A percentile compares a stretch with the other conserved stretches of the same genome.
phyloP scores from a whole-genome alignment of 1,140 invertebrate genomes.

The Maniola jurtina region DNA sequence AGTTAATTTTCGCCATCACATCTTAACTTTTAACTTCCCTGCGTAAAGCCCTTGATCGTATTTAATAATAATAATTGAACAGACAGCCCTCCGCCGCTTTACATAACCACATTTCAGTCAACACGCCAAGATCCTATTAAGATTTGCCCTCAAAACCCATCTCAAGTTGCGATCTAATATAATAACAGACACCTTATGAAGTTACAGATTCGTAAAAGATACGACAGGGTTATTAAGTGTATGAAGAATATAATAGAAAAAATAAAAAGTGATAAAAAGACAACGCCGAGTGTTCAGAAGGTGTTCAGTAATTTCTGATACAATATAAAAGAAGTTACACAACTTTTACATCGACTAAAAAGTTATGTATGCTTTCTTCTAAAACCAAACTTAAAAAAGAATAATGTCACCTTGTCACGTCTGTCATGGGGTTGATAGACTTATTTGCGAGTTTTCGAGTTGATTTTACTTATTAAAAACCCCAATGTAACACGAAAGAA shows the following conservation, averaged over 20 bases:
- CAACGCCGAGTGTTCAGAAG: no score
- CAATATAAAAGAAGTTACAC: no score
- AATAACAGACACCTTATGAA: not conserved
- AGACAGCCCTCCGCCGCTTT: not conserved
- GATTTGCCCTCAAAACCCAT: not conserved
- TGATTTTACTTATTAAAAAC: not conserved
- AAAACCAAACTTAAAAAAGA: not conserved
- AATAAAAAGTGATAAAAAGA: no score
- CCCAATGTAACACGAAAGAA: not conserved
- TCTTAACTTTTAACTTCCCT: no score
- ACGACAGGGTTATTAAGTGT: not conserved
- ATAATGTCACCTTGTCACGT: not conserved
- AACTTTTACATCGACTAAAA: no score
- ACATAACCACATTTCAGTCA: not conserved
- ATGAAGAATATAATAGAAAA: no score
- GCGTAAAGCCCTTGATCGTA: no score
- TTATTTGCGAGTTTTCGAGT: not conserved
- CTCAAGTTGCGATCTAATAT: not conserved
- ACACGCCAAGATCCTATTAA: slow-evolving; percentile 1
- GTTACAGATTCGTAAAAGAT: not conserved
- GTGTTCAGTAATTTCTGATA: no score
- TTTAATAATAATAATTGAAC: not conserved
- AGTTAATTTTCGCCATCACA: no score
- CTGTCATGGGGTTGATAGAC: not conserved
- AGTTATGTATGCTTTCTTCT: no score